phyloP scores from a whole-genome alignment of 1,140 invertebrate species.

The Neuroterus valhalla region DNA sequence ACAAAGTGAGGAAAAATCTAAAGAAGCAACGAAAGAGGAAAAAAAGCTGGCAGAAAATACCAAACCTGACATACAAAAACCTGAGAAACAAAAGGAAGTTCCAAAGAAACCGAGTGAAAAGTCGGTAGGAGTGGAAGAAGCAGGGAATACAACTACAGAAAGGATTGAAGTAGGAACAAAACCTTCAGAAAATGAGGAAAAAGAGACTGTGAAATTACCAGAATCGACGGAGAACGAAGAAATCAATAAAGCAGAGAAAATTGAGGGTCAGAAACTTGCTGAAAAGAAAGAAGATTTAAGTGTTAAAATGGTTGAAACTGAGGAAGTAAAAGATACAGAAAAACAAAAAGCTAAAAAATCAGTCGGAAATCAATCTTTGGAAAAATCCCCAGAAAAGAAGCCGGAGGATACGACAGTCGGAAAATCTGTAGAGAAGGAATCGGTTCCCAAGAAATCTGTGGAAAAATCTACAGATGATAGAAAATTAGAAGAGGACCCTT shows the following conservation, averaged over 20 bases:
- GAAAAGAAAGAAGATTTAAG: slow-evolving; percentile 40
- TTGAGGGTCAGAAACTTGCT: no score
- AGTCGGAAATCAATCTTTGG: slow-evolving; percentile 10
- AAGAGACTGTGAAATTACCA: no score
- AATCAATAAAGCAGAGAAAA: no score
- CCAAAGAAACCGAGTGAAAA: slow-evolving; percentile 42
- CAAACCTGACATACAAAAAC: not conserved
- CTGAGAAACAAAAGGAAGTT: not conserved
- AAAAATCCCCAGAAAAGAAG: slow-evolving; percentile 7
- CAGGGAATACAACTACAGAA: no score
- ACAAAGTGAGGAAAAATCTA: no score
- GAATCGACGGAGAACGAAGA: no score
- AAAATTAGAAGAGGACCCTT: no score
- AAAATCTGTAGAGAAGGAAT: slow-evolving; percentile 26
- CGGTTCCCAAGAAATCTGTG: slow-evolving; percentile 17
- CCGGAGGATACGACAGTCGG: slow-evolving; percentile 15
- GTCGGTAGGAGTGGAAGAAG: not conserved
- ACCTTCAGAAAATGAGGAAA: no score
- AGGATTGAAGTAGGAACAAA: no score
- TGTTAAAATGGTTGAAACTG: slow-evolving; percentile 37
- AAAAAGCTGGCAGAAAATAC: not conserved
- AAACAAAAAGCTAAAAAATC: not conserved
- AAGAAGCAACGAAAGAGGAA: not conserved
- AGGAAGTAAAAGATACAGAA: slow-evolving; percentile 35
- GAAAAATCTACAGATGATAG: slow-evolving; percentile 32